Evolutionary conservation across 2,888 invertebrate species (phyloP), one percentile per base, ranked within the genome.

Genomic region (Pammene aurita): DNA sequence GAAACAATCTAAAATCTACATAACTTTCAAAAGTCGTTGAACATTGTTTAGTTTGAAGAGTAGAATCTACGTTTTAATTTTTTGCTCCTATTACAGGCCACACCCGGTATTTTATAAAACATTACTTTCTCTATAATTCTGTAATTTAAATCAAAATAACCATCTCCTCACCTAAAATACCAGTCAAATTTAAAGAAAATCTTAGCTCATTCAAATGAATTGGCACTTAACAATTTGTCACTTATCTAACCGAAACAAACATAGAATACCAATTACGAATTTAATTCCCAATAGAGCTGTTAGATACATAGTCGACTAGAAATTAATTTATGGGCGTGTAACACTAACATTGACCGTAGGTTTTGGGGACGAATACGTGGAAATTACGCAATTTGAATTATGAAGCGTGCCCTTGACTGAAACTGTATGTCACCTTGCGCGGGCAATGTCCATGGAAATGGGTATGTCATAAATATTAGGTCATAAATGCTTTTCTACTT

Each of bases 271-370:
- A 13, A 61, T 50, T 16, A 7, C 16, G 16, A 16, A 35, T 18
- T 61, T 50, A 41, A 38, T 41, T 26, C 62, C 62, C 62, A 52
- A 62, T 26, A n/a, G 50, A 5, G n/a, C 50, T 52, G 38, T 60
- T 52, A 56, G 16, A 18, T 26, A 26, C 14, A 60, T 48, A 62
- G 50, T 11, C 62, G 18, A 62, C 35, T 35, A 55, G 38, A 58
- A 52, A 35, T 35, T 35, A 68, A 67, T 67, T 48, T 63, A 44
- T 52, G 52, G 52, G 68, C 26, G 67, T 48, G 67, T 67, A 57
- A 67, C 54, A 41, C 62, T 61, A 56, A 64, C 68, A 64, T 68
- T 64, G 68, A 46, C 58, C 63, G 56, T 63, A 55, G 48, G 52
- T n/a, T 34, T 44, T 52, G 42, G 34, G 62, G 63, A 58, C 48